Evolutionary conservation across 1,140 invertebrate genomes (phyloP), one percentile per base, ranked within the genome.

Genomic region (Plodia interpunctella): DNA sequence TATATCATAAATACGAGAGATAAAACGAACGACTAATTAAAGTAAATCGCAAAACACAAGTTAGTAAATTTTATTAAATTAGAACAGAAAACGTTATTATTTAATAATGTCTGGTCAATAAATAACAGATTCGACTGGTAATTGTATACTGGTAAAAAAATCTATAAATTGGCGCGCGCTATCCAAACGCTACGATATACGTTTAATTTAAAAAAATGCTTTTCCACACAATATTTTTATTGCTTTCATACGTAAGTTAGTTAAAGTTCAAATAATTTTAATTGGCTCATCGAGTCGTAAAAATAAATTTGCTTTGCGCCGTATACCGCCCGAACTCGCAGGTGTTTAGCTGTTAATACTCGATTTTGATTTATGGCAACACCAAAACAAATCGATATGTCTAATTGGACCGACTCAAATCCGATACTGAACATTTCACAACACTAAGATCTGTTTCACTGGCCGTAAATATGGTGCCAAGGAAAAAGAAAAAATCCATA

Each of bases 331-430:
- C 38, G 38, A 44, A 15, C 38, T 59, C 63, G 68, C 65, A 67
- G 71, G 68, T 66, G 59, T 59, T 56, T 66, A 66, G 38, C 19
- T 19, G 19, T 51, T 51, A 51, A 51, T 51, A 58, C 61, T 58
- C 59, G 55, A 61, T 18, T 67, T 67, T 83, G 80, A 83, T 80
- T 83, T 80, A 83, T 81, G 74, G 74, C 62, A 74, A 72, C 74
- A 79, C 72, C 72, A 76, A 75, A 77, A 78, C 69, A 70, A 75
- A 75, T 72, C 65, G 70, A 72, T 68, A 60, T 58, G 30, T 57
- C 56, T 75, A 78, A 79, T 72, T 76, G 74, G 72, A 70, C 70
- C 62, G 64, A 74, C 70, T 72, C 51, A 13, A 15, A 49, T 50
- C 61, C 20, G 18, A 51, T 51, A 25, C 21, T 25, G 49, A 51